Evolutionary conservation across 2,888 invertebrate species (phyloP).

Genomic region (Napeogenes sylphis): DNA sequence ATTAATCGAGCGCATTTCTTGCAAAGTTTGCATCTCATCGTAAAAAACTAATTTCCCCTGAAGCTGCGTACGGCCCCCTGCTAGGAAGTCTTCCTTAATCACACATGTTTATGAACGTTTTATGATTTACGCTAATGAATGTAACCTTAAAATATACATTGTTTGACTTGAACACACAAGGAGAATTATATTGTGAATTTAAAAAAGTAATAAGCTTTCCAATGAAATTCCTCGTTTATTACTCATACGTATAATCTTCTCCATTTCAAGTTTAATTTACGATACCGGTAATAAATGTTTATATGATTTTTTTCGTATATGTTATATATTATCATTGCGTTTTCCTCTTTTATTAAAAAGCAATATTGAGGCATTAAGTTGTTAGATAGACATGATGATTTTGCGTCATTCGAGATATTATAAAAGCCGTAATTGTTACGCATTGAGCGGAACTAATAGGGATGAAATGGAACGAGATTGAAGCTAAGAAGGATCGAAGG

Average conservation of each 20-base stretch:
- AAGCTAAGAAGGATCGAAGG: slow-evolving; percentile 70
- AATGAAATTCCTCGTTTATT: slow-evolving; percentile 33
- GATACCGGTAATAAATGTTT: background rate
- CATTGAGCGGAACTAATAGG: slow-evolving; percentile 76
- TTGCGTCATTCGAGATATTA: slow-evolving; percentile 69
- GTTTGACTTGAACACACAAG: slow-evolving; percentile 43
- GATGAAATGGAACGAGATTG: slow-evolving; percentile 74
- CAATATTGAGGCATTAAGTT: slow-evolving; percentile 71
- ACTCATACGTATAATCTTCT: slow-evolving; percentile 23
- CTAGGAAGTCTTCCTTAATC: slow-evolving; percentile 64
- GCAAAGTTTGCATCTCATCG: slow-evolving; percentile 61
- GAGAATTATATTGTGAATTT: slow-evolving; percentile 41
- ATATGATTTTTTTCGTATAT: background rate
- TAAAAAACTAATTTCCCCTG: slow-evolving; percentile 57
- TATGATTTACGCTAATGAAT: slow-evolving; percentile 62
- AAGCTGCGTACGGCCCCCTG: slow-evolving; percentile 53
- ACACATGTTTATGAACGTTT: slow-evolving; percentile 68
- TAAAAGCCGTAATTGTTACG: slow-evolving; percentile 75
- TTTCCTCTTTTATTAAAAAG: slow-evolving; percentile 52
- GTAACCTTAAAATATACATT: slow-evolving; percentile 48
- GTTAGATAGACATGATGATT: slow-evolving; percentile 68
- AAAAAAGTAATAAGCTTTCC: slow-evolving; percentile 39
- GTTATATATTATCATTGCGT: background rate
- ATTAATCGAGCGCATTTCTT: slow-evolving; percentile 48
- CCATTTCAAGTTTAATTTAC: slow-evolving; percentile 24